Evolutionary conservation across 1,140 invertebrate genomes (phyloP).

Genomic region (Zaprionus lachaisei): DNA sequence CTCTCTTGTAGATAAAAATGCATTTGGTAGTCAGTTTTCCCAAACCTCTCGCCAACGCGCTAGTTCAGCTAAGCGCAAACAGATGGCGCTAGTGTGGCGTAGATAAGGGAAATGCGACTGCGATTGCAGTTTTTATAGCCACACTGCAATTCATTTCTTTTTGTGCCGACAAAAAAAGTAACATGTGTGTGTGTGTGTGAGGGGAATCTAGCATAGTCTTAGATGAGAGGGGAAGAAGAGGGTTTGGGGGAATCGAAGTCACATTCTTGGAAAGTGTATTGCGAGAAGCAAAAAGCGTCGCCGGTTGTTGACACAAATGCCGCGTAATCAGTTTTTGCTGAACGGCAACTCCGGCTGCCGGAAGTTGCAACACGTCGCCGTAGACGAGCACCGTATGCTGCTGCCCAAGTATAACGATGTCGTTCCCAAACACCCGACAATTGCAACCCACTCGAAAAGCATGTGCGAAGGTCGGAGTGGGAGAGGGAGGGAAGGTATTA

Average conservation of each 20-base stretch:
- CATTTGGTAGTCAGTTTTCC: slow-evolving; percentile 30
- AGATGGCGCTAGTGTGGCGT: slow-evolving; percentile 57
- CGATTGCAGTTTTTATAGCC: slow-evolving; percentile 44
- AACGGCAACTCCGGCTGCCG: slow-evolving; percentile 41
- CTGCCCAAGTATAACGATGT: slow-evolving; percentile 36
- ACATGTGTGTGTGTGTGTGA: neutral
- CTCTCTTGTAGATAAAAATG: slow-evolving; percentile 40
- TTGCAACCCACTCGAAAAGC: slow-evolving; percentile 43
- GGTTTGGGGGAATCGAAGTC: slow-evolving; percentile 43
- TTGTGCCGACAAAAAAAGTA: slow-evolving; percentile 48
- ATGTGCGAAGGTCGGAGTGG: slow-evolving; percentile 7
- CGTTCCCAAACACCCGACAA: slow-evolving; percentile 59
- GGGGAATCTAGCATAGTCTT: neutral
- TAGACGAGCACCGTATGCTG: slow-evolving; percentile 64
- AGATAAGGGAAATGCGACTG: slow-evolving; percentile 39
- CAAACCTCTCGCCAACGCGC: neutral
- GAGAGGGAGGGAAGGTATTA: slow-evolving; percentile 24
- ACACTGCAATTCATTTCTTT: slow-evolving; percentile 21
- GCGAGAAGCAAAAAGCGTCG: slow-evolving; percentile 60
- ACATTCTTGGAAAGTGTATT: slow-evolving; percentile 68
- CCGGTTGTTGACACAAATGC: slow-evolving; percentile 74
- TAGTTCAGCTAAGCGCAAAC: slow-evolving; percentile 56
- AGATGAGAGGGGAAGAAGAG: neutral
- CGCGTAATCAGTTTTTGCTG: slow-evolving; percentile 74
- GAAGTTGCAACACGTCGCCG: slow-evolving; percentile 76